Percentiles rank a stretch among this genome's conserved stretches.
Evolutionary conservation across 2,888 invertebrate genomes (phyloP).

Genomic region (Calliphora vomitoria): DNA sequence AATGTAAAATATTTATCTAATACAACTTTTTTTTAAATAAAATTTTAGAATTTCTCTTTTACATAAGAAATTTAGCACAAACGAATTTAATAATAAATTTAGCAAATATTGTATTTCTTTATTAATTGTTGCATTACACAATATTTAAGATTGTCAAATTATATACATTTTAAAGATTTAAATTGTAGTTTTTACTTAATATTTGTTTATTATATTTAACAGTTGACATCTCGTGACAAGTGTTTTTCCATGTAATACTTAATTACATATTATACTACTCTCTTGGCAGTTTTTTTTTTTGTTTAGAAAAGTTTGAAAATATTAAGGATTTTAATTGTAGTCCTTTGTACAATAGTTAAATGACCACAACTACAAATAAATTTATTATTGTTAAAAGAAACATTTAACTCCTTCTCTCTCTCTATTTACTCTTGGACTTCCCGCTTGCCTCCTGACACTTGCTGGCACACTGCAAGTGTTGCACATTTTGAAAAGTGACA

Average conservation of each 20-base stretch:
- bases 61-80: no score
- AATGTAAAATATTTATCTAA: no score
- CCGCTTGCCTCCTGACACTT: neutral
- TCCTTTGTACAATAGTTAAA: conserved; percentile 28
- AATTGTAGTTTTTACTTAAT: neutral
- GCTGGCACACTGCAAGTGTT: conserved; percentile 60
- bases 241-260: neutral
- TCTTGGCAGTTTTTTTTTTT: neutral
- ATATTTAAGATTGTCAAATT: neutral
- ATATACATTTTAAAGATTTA: neutral
- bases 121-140: neutral
- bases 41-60: no score
- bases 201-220: neutral
- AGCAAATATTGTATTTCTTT: neutral
- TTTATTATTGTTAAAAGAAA: conserved; percentile 30
- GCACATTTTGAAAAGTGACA: conserved; percentile 63
- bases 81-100: neutral
- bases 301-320: neutral
- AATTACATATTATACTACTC: neutral
- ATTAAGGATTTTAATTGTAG: conserved; percentile 31
- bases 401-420: neutral
- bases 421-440: neutral
- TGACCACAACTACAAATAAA: conserved; percentile 43
- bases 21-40: no score
- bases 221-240: conserved; percentile 45